A percentile compares a stretch with the other conserved stretches of the same genome.
These are phyloP conservation scores for Neelides sp. DNA, from an alignment of 1,140 invertebrate genomes.

Conservation along the genomic window DNA sequence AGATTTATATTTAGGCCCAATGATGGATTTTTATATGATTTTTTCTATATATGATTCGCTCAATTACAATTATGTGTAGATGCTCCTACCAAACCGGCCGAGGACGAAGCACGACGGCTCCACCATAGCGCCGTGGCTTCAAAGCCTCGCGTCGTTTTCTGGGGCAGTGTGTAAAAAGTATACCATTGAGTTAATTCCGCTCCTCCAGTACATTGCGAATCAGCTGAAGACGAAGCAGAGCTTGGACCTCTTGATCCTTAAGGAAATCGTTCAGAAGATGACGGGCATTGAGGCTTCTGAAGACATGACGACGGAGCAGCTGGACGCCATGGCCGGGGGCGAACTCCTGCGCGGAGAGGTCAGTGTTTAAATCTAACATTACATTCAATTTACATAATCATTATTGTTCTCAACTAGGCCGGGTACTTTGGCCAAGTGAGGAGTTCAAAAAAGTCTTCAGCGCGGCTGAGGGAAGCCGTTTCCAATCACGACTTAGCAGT, in stretches of 20 bases:
- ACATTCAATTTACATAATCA: background rate
- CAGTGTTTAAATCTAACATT: conserved; percentile 28
- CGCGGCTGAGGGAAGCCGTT: conserved; percentile 88
- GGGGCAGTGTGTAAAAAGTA: conserved; percentile 96
- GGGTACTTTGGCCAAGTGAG: conserved; percentile 93
- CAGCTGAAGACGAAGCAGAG: conserved; percentile 92
- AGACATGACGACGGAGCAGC: conserved; percentile 89
- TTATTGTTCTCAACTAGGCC: conserved; percentile 44
- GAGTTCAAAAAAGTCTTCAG: conserved; percentile 91
- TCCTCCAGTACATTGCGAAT: conserved; percentile 94
- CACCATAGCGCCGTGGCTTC: conserved; percentile 83
- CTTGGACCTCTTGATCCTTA: conserved; percentile 84
- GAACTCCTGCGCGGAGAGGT: conserved; percentile 88
- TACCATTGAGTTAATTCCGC: conserved; percentile 82
- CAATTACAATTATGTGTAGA: conserved; percentile 17
- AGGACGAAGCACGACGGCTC: conserved; percentile 79
- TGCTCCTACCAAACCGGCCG: conserved; percentile 41
- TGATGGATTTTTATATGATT: background rate
- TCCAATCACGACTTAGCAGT: conserved; percentile 83
- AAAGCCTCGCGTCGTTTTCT: conserved; percentile 85
- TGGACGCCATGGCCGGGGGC: conserved; percentile 91
- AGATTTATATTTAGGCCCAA: background rate
- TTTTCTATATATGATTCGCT: conserved; percentile 3
- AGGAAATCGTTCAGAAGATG: conserved; percentile 99
- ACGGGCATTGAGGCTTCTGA: conserved; percentile 92